phyloP scores from a whole-genome alignment of 2,797 vertebrate species.

The Rhynchonycteris naso region DNA sequence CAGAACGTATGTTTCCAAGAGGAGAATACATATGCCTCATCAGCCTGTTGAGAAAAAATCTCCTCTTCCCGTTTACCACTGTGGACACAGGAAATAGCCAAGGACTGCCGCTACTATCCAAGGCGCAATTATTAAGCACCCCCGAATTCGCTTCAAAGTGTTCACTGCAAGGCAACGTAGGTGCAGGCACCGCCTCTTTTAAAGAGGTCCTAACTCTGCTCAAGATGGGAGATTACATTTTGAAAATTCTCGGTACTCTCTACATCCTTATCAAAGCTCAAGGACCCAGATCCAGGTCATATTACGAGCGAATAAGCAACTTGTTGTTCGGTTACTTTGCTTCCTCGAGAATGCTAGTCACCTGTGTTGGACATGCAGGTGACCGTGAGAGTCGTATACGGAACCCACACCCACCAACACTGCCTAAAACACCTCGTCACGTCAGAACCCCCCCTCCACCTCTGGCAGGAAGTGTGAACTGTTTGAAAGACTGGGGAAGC shows the following conservation, averaged over 20 bases:
- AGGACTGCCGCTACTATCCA: not conserved
- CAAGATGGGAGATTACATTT: not conserved
- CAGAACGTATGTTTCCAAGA: not conserved
- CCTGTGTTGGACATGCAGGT: not conserved
- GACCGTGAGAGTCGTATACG: not conserved
- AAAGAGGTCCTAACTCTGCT: not conserved
- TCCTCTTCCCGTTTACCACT: not conserved
- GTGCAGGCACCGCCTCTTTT: not conserved
- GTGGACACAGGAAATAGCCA: not conserved
- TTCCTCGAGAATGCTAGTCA: not conserved
- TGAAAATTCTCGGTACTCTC: not conserved
- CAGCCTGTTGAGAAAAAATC: conserved; percentile 8
- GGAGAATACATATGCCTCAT: not conserved
- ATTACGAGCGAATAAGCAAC: not conserved
- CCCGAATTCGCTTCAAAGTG: not conserved
- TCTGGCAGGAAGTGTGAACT: not conserved
- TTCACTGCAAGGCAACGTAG: not conserved
- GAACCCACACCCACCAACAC: not conserved
- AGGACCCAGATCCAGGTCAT: not conserved
- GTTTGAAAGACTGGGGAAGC: not conserved
- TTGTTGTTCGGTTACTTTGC: not conserved
- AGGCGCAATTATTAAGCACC: not conserved
- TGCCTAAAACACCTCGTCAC: not conserved
- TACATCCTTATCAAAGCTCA: not conserved
- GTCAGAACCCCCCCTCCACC: not conserved